These are phyloP conservation scores for Corythucha ciliata DNA, from an alignment of 2,888 invertebrate species.

Conservation along the genomic window DNA sequence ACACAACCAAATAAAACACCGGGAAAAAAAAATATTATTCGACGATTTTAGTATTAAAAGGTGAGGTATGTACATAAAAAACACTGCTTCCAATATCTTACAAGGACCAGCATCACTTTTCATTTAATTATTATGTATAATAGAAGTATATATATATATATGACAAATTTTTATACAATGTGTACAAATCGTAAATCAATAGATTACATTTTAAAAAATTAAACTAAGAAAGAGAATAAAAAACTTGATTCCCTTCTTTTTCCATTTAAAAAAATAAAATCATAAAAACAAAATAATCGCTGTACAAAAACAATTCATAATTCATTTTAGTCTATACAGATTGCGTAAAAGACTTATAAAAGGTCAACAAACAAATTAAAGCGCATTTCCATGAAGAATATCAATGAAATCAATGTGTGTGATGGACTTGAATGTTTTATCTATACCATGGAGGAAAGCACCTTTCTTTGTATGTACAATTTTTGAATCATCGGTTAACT, in stretches of 20 bases:
- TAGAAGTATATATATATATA: conserved; percentile 38
- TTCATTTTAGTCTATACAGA: conserved; percentile 39
- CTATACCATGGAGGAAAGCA: too few relatives aligned
- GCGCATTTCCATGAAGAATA: too few relatives aligned
- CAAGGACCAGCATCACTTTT: conserved; percentile 45
- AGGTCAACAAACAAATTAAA: background rate
- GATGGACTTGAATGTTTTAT: too few relatives aligned
- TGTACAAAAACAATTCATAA: conserved; percentile 37
- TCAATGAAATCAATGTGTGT: too few relatives aligned
- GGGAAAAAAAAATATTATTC: too few relatives aligned
- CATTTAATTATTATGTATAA: conserved; percentile 14
- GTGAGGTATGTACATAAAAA: conserved; percentile 47
- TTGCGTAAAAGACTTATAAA: conserved; percentile 33
- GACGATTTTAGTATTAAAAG: too few relatives aligned
- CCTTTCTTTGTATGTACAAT: too few relatives aligned
- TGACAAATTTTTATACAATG: conserved; percentile 33
- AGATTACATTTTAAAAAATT: too few relatives aligned
- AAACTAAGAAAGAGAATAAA: conserved; percentile 43
- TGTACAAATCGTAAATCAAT: conserved; percentile 41
- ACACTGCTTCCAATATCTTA: conserved; percentile 45
- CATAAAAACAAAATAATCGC: conserved; percentile 34
- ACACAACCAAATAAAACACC: too few relatives aligned
- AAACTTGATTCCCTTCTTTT: conserved; percentile 36
- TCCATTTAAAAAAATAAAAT: conserved; percentile 36
- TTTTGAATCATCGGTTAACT: background rate